Evolutionary conservation across 1,140 invertebrate species (phyloP), one percentile per base, ranked within the genome.

Genomic region (Bombus consobrinus): DNA sequence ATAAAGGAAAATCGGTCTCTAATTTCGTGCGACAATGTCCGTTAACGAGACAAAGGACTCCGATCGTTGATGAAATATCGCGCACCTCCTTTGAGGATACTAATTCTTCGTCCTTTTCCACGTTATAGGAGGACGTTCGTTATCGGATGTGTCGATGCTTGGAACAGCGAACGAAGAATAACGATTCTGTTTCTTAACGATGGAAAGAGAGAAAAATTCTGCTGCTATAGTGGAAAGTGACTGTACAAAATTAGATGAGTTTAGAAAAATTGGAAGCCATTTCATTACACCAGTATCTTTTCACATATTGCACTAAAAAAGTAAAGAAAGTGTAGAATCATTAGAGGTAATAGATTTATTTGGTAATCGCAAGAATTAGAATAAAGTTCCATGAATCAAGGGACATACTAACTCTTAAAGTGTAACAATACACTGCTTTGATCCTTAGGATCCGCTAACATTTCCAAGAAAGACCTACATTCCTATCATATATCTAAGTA

Each of bases 21-120:
- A 92, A 93, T 93, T 92, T 89, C 43, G 34, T 74, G 76, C 81
- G 89, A 93, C 93, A 94, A 93, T 94, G 90, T 91, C 87, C 91
- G 83, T 92, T 94, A 94, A 94, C 92, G 92, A 94, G 57, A 71
- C 81, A 53, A 81, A 81, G 83, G 41, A 79, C 59, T 80, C 12
- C 53, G 76, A 79, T 71, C 81, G 71, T 66, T 32, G 75, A 47
- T 39, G 68, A 72, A 85, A 72, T 79, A 72, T 39, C 64, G 73
- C 34, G n/a, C 28, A 25, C 32, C 32, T 22, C 6, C 74, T 9
- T 39, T 79, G 39, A 59, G 18, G 39, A 34, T 57, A 37, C 57
- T 66, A 71, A 80, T 69, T 34, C 22, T 47, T 57, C 22, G 25
- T 25, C 12, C 28, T 12, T 68, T 77, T 77, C 39, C 28, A 15